Base-by-base conservation (phyloP, 2,888 invertebrate genomes). In the Chymomyza fuscimana region DNA sequence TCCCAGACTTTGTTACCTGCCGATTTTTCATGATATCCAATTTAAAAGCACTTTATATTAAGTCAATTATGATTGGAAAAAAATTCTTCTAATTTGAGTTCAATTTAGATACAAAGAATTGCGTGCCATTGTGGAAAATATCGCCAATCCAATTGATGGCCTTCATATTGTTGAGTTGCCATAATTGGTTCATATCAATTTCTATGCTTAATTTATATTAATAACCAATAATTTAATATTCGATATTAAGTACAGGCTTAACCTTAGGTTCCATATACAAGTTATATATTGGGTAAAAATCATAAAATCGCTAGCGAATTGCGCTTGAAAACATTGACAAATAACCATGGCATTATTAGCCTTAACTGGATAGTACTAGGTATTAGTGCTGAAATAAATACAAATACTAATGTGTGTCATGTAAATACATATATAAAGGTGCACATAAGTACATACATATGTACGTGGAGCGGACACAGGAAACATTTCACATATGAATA, bases 401-500 rank as follows among this genome's bases (percentile, higher is more conserved):
- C 12, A 3, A 46, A 46, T 46, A 46, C 12, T 0, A 46, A n/a
- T 15, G 22, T 52, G 16, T 63, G 60, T 66, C 36, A 16, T 70
- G 50, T 7, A 22, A n/a, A 50, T 63, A 40, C 10, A 10, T 46
- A 46, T 46, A 12, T 46, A 46, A 12, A 12, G 40, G 12, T 46
- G 40, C 4, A 36, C 7, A 36, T 36, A 7, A 36, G 36, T 36
- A 25, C 7, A 4, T 32, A 12, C 40, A 46, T 46, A 46, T 46
- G 40, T 46, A 46, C 40, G 65, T 46, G 29, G 32, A 32, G 32
- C 32, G 32, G 32, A 5, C 32, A 32, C n/a, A 46, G 65, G 65
- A 65, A 65, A 59, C 50, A 50, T n/a, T 70, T 50, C 58, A 61
- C 68, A 59, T 65, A 72, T 65, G 65, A 65, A 65, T 65, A 65